Evolutionary conservation across 2,888 invertebrate species (phyloP), one percentile per base, ranked within the genome.

Genomic region (Petrolisthes manimaculis): DNA sequence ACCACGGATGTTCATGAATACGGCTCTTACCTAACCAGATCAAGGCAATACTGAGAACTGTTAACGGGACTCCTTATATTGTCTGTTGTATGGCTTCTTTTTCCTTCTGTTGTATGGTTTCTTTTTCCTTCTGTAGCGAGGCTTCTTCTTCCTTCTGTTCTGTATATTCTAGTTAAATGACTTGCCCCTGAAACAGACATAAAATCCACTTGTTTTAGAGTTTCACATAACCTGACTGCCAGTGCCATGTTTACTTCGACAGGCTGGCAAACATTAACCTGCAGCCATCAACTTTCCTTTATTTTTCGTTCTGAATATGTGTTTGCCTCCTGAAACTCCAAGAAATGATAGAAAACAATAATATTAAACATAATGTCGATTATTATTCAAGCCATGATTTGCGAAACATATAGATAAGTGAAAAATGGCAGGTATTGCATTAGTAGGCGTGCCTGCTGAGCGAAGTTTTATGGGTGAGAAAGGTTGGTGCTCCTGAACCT

Each of bases 381-480:
- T 37, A 37, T 37, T 37, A 37, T 37, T 37, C 37, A 37, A 37
- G 37, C 37, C 37, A 37, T 37, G 37, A 37, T 37, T 37, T 37
- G 37, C 37, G 37, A 37, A 37, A 37, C 37, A 37, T 37, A 37
- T 37, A 37, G 37, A 37, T 37, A 37, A 37, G 37, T 37, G 37
- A 37, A 37, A 37, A 37, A n/a, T 54, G 54, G 8, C 1, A 0
- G 37, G 61, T 55, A 21, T 37, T 12, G 69, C 37, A 51, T 55
- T 67, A 87, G 87, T 87, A 87, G 87, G 87, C 87, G 87, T 87
- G 87, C 87, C 87, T 85, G 24, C 51, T 78, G 87, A 87, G 55
- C 83, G 87, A 87, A 83, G 51, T 74, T 24, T 87, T 78, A 21
- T 51, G 83, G 51, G 69, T 5, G 8, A n/a, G 83, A 56, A n/a